A percentile compares a stretch with the other conserved stretches of the same genome.
These are phyloP conservation scores for Zootoca vivipara DNA, from an alignment of 2,113 vertebrate species.

Conservation along the genomic window DNA sequence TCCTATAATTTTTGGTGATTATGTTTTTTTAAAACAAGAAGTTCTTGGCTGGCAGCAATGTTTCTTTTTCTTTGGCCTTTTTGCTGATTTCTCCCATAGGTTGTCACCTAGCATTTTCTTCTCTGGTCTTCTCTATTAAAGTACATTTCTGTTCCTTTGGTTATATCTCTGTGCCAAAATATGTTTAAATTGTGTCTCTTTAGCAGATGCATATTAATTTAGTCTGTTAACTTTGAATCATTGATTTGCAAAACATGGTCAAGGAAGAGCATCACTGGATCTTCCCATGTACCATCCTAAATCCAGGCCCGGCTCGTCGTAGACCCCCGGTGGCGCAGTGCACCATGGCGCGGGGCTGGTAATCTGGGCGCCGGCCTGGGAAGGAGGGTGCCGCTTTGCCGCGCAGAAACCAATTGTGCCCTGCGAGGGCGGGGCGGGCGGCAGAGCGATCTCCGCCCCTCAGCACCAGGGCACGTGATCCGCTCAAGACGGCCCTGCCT, in stretches of 20 bases:
- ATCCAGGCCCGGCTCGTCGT: too few species aligned
- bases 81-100: not conserved
- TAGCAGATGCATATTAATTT: not conserved
- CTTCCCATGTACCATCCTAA: not conserved
- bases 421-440: too few species aligned
- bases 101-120: not conserved
- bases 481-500: too few species aligned
- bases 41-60: too few species aligned
- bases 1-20: not conserved
- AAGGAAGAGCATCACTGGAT: not conserved
- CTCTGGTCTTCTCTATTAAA: not conserved
- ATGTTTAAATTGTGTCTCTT: constrained; percentile 11
- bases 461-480: too few species aligned
- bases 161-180: not conserved
- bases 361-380: too few species aligned
- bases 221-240: not conserved
- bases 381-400: too few species aligned
- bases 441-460: too few species aligned
- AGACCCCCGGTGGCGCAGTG: too few species aligned
- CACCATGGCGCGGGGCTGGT: too few species aligned
- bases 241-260: constrained; percentile 1
- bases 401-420: too few species aligned
- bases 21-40: not conserved
- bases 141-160: not conserved
- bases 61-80: not conserved